Evolutionary conservation across 2,113 vertebrate genomes (phyloP).

Genomic region (Paradisaea rubra): DNA sequence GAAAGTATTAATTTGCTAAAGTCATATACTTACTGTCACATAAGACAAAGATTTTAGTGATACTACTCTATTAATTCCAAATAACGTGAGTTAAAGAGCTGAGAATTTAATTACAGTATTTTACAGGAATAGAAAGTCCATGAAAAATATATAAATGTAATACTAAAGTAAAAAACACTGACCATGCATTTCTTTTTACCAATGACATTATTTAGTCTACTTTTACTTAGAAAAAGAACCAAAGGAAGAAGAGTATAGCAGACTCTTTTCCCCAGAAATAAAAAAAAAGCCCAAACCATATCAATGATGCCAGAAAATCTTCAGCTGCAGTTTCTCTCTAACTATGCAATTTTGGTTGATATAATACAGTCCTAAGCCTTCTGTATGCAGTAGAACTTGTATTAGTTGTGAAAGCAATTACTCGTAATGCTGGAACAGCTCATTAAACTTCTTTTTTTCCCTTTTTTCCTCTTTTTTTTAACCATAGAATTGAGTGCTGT

Average conservation of each 20-base stretch:
- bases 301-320: not conserved
- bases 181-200: not conserved
- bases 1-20: not conserved
- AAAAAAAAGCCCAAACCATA: not conserved
- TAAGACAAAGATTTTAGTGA: not conserved
- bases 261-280: not conserved
- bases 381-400: not conserved
- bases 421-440: not conserved
- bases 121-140: not conserved
- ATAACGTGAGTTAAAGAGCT: not conserved
- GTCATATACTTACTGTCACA: not conserved
- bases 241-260: not conserved
- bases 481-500: not conserved
- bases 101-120: not conserved
- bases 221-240: not conserved
- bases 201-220: not conserved
- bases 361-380: not conserved
- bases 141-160: not conserved
- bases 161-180: not conserved
- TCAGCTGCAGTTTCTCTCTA: not conserved
- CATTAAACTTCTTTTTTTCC: not conserved
- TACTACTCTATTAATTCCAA: not conserved
- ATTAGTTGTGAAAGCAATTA: constrained; percentile 24
- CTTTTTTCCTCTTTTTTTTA: not conserved
- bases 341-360: not conserved